Base-by-base conservation (phyloP, 2,113 vertebrate genomes). In the Carettochelys insculpta region DNA sequence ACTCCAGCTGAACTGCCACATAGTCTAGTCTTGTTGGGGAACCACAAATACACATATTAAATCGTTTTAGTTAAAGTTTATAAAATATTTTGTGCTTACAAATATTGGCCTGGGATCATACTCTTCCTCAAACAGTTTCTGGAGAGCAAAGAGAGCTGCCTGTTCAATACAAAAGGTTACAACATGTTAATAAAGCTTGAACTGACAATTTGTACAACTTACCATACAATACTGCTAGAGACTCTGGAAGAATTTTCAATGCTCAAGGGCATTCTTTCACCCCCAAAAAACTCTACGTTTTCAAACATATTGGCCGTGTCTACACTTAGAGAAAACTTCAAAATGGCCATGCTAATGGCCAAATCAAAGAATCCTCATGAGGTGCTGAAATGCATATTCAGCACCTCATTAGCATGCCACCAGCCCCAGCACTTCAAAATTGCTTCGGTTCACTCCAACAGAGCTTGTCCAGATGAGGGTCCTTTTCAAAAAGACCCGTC, bases 61-160 rank as follows among this genome's bases (percentile, higher is more conserved):
- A 45, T 75, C 41, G 13, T 75, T 45, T 34, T 52, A 29, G 12
- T 48, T 73, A 76, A 77, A 41, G 16, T 68, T 11, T 22, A 9
- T 90, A 43, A 65, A 85, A 29, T 45, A 34, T 78, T 41, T 65
- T 82, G 80, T 86, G 98, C 99, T 97, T 98, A 99, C 99, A 98
- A 99, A 98, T 95, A 99, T 92, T 19, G 99, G 99, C 93, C 94
- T 98, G 27, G 98, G 97, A 93, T 98, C 88, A 61, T 98, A 98
- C 31, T 95, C 88, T 82, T 98, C 97, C 86, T 99, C 98, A 98
- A 99, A 99, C 88, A 99, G 97, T 17, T 89, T 97, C 86, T 99
- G 98, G 58, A 99, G 98, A 65, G 99, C 99, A 98, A 99, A 99
- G 90, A 99, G 95, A 88, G 99, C 99, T 77, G 99, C 99, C 99